A percentile compares a stretch with the other conserved stretches of the same genome.
phyloP scores from a whole-genome alignment of 2,113 vertebrate species.

The Ginglymostoma cirratum region DNA sequence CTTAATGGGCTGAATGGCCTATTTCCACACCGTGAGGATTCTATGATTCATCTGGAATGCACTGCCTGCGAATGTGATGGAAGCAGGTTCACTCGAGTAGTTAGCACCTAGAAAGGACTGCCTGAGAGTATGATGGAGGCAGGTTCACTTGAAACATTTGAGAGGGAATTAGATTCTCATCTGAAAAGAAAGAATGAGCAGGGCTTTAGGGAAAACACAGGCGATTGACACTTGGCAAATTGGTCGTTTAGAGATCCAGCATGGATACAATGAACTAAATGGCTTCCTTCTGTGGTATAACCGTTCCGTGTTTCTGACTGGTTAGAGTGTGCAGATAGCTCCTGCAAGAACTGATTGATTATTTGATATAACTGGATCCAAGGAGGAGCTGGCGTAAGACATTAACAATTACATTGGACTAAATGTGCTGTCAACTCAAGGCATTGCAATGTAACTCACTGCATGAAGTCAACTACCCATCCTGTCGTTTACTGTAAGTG shows the following conservation, averaged over 20 bases:
- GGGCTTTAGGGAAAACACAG: not conserved
- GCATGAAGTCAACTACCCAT: not conserved
- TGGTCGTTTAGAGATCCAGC: no score
- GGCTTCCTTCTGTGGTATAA: not conserved
- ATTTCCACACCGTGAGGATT: no score
- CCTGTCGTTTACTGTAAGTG: not conserved
- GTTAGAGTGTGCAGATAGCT: not conserved
- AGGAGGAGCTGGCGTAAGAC: not conserved
- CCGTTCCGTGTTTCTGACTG: not conserved
- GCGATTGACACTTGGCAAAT: no score
- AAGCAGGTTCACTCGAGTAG: not conserved
- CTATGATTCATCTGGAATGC: no score
- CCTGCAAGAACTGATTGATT: not conserved
- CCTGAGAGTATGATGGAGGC: not conserved
- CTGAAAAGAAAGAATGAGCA: no score
- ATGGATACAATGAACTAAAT: no score
- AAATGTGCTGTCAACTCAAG: not conserved
- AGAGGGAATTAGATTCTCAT: no score
- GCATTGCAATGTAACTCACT: not conserved
- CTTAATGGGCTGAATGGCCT: no score
- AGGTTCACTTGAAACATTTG: not conserved
- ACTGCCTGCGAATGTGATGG: no score
- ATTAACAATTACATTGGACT: not conserved
- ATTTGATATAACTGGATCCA: not conserved
- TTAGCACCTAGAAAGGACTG: not conserved